These are phyloP conservation scores for Manacus vitellinus DNA, from an alignment of 2,113 vertebrate genomes.

Conservation along the genomic window DNA sequence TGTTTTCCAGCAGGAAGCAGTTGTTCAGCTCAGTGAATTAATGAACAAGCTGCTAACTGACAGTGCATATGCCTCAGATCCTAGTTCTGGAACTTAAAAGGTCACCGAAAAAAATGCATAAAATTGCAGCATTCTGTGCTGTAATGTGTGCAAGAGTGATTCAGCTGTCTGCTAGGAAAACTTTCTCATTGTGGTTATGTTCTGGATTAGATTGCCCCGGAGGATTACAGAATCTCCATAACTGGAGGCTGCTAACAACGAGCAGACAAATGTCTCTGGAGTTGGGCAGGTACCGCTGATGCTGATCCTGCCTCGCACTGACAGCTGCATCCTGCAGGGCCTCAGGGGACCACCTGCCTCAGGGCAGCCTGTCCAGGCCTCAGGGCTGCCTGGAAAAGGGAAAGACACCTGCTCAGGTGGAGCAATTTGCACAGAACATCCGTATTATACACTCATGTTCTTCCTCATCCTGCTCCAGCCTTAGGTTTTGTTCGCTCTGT, in stretches of 20 bases:
- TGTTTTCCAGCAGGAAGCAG: not conserved
- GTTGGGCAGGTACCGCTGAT: not conserved
- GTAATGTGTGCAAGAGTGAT: not conserved
- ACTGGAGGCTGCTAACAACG: conserved; percentile 6
- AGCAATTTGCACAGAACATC: not conserved
- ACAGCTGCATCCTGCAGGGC: not conserved
- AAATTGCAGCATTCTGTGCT: not conserved
- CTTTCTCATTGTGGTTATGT: not conserved
- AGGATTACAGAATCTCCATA: not conserved
- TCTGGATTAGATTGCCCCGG: not conserved
- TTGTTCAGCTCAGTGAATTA: not conserved
- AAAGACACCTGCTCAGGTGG: not conserved
- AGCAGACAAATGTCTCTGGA: not conserved
- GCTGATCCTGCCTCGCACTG: not conserved
- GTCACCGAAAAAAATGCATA: not conserved
- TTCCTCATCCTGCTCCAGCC: not conserved
- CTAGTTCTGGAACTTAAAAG: not conserved
- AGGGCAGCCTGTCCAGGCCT: not conserved
- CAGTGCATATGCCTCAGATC: not conserved
- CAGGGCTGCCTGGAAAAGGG: not conserved
- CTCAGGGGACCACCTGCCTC: not conserved
- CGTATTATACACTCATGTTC: not conserved
- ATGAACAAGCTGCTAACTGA: not conserved
- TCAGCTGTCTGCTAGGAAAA: not conserved
- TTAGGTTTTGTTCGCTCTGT: rapidly evolving